Percentiles rank a stretch among this genome's conserved stretches.
Conservation (phyloP, 1,140 invertebrate species). For the Micrasema longulum region DNA sequence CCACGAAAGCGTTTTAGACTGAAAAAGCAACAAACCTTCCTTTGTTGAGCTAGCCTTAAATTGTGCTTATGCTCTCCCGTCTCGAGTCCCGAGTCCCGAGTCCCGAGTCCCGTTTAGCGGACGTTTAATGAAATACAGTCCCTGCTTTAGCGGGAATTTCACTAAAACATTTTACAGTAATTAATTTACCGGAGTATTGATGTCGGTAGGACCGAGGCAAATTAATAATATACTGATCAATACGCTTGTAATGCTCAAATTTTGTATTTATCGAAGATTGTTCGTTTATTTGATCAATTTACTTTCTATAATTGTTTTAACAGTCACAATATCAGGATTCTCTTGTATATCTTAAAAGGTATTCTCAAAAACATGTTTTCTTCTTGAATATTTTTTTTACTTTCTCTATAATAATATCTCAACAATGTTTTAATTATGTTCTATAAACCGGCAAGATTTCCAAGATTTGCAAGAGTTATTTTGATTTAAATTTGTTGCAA, state of each 20-base stretch:
- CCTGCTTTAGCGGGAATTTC: neutral
- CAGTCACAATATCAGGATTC: too few species aligned
- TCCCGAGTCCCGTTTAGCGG: neutral
- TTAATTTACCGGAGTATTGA: neutral
- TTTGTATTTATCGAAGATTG: neutral
- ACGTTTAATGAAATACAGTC: conserved; percentile 17
- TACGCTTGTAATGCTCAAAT: too few species aligned
- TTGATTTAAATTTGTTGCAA: too few species aligned
- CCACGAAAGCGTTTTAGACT: conserved; percentile 17
- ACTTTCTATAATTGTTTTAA: too few species aligned
- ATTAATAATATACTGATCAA: too few species aligned
- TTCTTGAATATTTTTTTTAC: too few species aligned
- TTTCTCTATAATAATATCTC: too few species aligned
- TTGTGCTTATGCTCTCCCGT: conserved; percentile 3
- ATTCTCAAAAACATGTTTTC: too few species aligned
- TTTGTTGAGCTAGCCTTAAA: conserved; percentile 9
- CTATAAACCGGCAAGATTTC: too few species aligned
- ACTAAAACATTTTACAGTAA: neutral
- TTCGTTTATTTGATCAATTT: neutral
- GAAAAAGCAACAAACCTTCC: conserved; percentile 23
- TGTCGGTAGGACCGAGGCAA: neutral
- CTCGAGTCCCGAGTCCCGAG: neutral
- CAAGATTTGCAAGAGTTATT: too few species aligned
- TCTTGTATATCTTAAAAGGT: too few species aligned
- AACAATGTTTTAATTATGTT: too few species aligned